Conservation (phyloP, 2,888 invertebrate genomes). For the Miltochrista miniata region DNA sequence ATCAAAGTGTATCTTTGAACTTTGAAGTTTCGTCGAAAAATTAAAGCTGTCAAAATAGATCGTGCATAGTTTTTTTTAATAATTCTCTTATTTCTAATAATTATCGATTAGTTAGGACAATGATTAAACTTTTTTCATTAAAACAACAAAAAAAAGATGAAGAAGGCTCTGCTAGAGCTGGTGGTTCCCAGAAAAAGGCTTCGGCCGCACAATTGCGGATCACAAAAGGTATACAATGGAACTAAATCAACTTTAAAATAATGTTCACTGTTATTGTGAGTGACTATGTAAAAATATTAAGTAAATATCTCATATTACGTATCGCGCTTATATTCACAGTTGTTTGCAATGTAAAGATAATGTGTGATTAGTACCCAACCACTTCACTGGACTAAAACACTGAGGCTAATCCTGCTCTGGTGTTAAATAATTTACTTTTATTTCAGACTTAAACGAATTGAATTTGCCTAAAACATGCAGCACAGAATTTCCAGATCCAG, state of each 20-base stretch:
- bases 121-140: slow-evolving; percentile 99
- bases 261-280: slow-evolving; percentile 22
- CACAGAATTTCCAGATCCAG: slow-evolving; percentile 97
- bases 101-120: slow-evolving; percentile 82
- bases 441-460: slow-evolving; percentile 97
- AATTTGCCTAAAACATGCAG: slow-evolving; percentile 98
- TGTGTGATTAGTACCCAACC: not conserved
- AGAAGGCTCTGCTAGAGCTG: slow-evolving; percentile 86
- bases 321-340: not conserved
- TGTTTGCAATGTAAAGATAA: not conserved
- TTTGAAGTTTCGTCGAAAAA: slow-evolving; percentile 47
- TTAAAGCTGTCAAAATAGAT: slow-evolving; percentile 75
- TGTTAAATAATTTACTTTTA: slow-evolving; percentile 6
- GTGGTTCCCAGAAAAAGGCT: slow-evolving; percentile 93
- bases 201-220: slow-evolving; percentile 98
- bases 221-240: slow-evolving; percentile 91
- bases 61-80: slow-evolving; percentile 59
- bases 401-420: no score
- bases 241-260: slow-evolving; percentile 8
- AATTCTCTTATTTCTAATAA: slow-evolving; percentile 65
- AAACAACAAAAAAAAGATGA: slow-evolving; percentile 99
- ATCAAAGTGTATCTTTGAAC: not conserved
- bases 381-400: no score
- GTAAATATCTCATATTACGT: not conserved
- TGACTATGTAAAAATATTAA: slow-evolving; percentile 1